These are phyloP conservation scores for Rhabdomys pumilio DNA, from an alignment of 2,797 vertebrate species.

Conservation along the genomic window DNA sequence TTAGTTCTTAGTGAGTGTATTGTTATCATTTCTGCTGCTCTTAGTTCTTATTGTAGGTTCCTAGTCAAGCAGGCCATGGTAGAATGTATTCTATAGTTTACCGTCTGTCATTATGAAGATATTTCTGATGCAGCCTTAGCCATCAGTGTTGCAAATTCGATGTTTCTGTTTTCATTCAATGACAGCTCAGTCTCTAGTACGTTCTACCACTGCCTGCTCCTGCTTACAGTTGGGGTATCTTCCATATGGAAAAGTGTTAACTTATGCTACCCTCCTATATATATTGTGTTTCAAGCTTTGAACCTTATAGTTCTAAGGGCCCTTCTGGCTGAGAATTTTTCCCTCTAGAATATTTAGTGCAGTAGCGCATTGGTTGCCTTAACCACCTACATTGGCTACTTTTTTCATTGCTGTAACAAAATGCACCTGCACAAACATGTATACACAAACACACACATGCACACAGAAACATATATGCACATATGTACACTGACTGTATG, in stretches of 20 bases:
- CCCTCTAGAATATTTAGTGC: neutral
- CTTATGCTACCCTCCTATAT: neutral
- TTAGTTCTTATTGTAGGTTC: constrained; percentile 58
- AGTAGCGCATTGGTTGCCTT: neutral
- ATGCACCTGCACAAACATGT: neutral
- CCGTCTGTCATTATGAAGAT: constrained; percentile 38
- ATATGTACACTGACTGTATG: neutral
- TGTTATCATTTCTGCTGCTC: constrained; percentile 61
- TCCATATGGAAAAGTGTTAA: neutral
- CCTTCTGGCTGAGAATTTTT: neutral
- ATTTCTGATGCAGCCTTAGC: constrained; percentile 36
- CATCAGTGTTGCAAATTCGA: neutral
- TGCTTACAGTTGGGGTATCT: neutral
- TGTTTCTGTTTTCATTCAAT: constrained; percentile 12
- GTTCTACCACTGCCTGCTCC: neutral
- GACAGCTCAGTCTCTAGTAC: neutral
- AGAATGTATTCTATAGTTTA: constrained; percentile 54
- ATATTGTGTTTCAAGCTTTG: neutral
- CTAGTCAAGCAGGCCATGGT: constrained; percentile 64
- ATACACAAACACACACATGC: neutral
- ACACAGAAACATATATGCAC: neutral
- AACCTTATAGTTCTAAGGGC: neutral
- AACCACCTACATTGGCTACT: neutral
- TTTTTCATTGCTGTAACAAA: neutral
- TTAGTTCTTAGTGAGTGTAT: constrained; percentile 54